Conservation (phyloP, 2,888 invertebrate species). For the Orchestes rusci region DNA sequence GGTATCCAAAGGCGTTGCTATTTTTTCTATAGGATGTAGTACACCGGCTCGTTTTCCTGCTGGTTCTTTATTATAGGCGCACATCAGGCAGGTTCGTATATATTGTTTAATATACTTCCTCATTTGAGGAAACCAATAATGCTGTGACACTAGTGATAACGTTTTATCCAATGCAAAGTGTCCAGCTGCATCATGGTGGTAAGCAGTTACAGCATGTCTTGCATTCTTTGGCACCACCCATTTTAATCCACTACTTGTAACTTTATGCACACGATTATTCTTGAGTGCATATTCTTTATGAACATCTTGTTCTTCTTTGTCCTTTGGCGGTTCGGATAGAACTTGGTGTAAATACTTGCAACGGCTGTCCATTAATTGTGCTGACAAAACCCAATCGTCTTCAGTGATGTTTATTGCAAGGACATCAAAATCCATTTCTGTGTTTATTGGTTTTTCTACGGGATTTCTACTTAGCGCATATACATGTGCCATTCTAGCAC, state of each 20-base stretch:
- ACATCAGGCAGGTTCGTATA: slow-evolving; percentile 13
- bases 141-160: slow-evolving; percentile 23
- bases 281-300: too few species aligned
- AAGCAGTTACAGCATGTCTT: not conserved
- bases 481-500: not conserved
- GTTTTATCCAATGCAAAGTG: too few species aligned
- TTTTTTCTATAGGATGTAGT: slow-evolving; percentile 19
- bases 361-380: too few species aligned
- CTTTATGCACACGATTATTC: slow-evolving; percentile 1
- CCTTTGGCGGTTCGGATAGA: too few species aligned
- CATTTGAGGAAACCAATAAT: slow-evolving; percentile 27
- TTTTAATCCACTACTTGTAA: not conserved
- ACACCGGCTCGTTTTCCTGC: slow-evolving; percentile 16
- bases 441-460: not conserved
- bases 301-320: not conserved
- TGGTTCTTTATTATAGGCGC: slow-evolving; percentile 11
- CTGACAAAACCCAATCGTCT: too few species aligned
- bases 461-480: slow-evolving; percentile 3
- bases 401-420: not conserved
- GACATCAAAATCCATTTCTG: too few species aligned
- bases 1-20: slow-evolving; percentile 17
- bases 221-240: slow-evolving; percentile 9
- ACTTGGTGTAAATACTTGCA: too few species aligned
- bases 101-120: slow-evolving; percentile 20
- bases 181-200: slow-evolving; percentile 35